Evolutionary conservation across 1,140 invertebrate species (phyloP), one percentile per base, ranked within the genome.

Genomic region (Tetraneura akinire): DNA sequence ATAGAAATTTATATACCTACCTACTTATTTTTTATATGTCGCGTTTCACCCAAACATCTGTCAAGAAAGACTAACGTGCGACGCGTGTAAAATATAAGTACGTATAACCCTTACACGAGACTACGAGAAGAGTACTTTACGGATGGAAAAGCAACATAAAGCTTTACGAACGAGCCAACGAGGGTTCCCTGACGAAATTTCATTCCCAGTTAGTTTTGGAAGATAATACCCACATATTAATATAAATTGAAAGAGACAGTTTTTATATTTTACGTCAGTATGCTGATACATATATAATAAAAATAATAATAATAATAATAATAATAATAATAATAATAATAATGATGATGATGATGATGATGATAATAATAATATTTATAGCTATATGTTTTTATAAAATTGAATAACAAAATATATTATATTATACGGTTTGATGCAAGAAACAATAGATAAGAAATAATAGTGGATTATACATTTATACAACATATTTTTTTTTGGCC

Each of bases 161-260:
- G 37, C 64, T 66, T 42, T 66, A 45, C 42, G 37, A 42, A 29
- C n/a, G 11, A 13, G 14, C 42, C n/a, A 42, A 29, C n/a, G 11
- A 13, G 14, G n/a, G n/a, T 11, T 42, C n/a, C 37, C 11, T 45
- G 42, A n/a, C n/a, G n/a, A 68, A 45, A 45, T 68, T 68, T 68
- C 64, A 45, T 68, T 68, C 64, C 45, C 64, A 13, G 42, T 47
- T 45, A 45, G 64, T 47, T 45, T 45, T 68, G 23, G 37, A 68
- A 37, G 42, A 45, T 21, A 68, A 45, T 21, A 21, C 64, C 42
- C n/a, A 16, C 32, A 5, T 45, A 45, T 68, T 23, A 68, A 68
- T 47, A 45, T 37, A 45, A 68, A 68, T 68, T 45, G 64, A 68
- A 45, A n/a, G 21, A 68, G 64, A 68, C 64, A n/a, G 37, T 66